These are phyloP conservation scores for Silvanus unidentatus DNA, from an alignment of 2,888 invertebrate genomes.

Conservation along the genomic window DNA sequence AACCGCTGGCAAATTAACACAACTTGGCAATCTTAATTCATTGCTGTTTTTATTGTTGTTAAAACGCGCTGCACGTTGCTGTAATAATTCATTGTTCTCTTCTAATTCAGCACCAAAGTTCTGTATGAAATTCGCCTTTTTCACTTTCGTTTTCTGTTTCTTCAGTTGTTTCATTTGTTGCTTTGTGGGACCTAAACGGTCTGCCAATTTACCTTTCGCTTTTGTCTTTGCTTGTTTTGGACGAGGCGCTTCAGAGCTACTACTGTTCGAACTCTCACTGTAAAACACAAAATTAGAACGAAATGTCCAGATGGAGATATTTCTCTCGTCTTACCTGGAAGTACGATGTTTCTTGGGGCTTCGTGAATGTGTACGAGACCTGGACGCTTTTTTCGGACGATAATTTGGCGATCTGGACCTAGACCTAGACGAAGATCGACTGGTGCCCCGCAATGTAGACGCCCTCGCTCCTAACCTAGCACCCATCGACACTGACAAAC, in stretches of 20 bases:
- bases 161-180: slow-evolving; percentile 40
- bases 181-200: slow-evolving; percentile 51
- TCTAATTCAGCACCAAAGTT: slow-evolving; percentile 59
- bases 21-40: slow-evolving; percentile 5
- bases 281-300: slow-evolving; percentile 26
- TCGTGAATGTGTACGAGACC: slow-evolving; percentile 22
- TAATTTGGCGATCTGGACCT: slow-evolving; percentile 34
- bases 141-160: slow-evolving; percentile 52
- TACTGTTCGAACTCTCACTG: slow-evolving; percentile 50
- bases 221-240: slow-evolving; percentile 13
- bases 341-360: slow-evolving; percentile 37
- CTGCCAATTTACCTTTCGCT: slow-evolving; percentile 52
- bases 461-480: slow-evolving; percentile 53
- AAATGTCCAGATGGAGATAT: slow-evolving; percentile 8
- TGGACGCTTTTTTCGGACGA: slow-evolving; percentile 20
- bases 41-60: slow-evolving; percentile 42
- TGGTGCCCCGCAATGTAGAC: slow-evolving; percentile 40
- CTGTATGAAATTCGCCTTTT: slow-evolving; percentile 59
- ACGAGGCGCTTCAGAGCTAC: slow-evolving; percentile 34
- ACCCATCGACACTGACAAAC: slow-evolving; percentile 55
- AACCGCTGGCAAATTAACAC: neutral
- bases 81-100: slow-evolving; percentile 71
- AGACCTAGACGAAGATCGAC: slow-evolving; percentile 43
- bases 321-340: slow-evolving; percentile 34
- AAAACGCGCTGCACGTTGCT: slow-evolving; percentile 88